phyloP scores from a whole-genome alignment of 2,797 vertebrate genomes.

The Clarias laeviceps region DNA sequence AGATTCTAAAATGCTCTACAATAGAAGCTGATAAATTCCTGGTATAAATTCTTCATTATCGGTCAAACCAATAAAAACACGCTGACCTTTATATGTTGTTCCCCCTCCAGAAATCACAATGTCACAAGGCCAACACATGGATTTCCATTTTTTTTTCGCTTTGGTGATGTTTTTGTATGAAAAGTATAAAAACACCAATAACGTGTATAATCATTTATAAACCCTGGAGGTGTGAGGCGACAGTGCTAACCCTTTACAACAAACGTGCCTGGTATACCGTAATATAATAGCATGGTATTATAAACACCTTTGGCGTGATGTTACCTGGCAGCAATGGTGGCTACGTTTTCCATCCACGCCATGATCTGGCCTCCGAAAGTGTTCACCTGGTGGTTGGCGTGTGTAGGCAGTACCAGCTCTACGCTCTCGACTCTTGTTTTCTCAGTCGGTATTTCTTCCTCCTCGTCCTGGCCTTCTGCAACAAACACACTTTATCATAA shows the following conservation, averaged over 20 bases:
- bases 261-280: too few species aligned
- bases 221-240: too few species aligned
- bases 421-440: constrained; percentile 89
- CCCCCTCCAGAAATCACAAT: neutral
- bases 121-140: neutral
- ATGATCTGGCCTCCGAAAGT: constrained; percentile 97
- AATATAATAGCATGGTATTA: neutral
- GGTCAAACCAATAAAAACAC: neutral
- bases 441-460: constrained; percentile 72
- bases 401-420: constrained; percentile 90
- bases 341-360: constrained; percentile 98
- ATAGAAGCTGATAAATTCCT: neutral
- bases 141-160: neutral
- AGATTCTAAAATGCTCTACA: neutral
- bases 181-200: neutral
- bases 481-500: neutral
- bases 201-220: neutral
- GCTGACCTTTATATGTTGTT: neutral
- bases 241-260: too few species aligned
- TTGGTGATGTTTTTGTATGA: neutral
- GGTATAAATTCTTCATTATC: neutral
- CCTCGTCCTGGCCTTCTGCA: constrained; percentile 64
- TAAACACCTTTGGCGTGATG: neutral
- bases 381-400: constrained; percentile 93
- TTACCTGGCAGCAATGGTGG: constrained; percentile 92